phyloP scores from a whole-genome alignment of 2,797 vertebrate species.

The Uromys caudimaculatus region DNA sequence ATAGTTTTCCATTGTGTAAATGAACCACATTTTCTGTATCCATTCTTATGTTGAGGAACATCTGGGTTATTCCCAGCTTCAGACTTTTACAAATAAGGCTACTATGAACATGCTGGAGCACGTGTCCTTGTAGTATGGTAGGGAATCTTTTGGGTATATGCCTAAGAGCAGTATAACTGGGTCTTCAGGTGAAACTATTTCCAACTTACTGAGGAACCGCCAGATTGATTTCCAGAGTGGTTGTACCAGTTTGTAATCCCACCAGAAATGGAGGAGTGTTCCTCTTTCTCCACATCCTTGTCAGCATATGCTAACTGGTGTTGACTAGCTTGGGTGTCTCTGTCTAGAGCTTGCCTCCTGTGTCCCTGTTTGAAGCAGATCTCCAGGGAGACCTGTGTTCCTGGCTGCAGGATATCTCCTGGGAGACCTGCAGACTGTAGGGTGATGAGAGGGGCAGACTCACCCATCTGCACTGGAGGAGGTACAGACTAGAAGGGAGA shows the following conservation, averaged over 20 bases:
- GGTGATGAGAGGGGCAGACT: neutral
- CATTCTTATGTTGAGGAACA: neutral
- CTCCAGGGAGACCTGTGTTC: neutral
- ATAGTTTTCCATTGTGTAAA: neutral
- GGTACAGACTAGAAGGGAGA: neutral
- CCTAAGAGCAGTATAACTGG: neutral
- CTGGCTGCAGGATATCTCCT: neutral
- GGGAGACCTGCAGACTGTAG: neutral
- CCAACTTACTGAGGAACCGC: neutral
- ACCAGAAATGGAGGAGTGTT: neutral
- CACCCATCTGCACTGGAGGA: too few species aligned
- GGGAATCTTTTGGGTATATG: neutral
- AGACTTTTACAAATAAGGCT: neutral
- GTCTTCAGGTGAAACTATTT: neutral
- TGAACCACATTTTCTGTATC: neutral
- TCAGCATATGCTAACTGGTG: neutral
- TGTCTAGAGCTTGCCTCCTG: neutral
- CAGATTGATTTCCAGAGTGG: neutral
- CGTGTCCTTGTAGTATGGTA: neutral
- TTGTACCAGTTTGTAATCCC: neutral
- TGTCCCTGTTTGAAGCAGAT: neutral
- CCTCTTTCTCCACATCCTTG: neutral
- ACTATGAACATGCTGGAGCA: neutral
- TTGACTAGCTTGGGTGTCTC: neutral
- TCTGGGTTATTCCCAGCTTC: neutral